These are phyloP conservation scores for Hippocampus mohnikei DNA, from an alignment of 2,113 vertebrate species.

Conservation along the genomic window DNA sequence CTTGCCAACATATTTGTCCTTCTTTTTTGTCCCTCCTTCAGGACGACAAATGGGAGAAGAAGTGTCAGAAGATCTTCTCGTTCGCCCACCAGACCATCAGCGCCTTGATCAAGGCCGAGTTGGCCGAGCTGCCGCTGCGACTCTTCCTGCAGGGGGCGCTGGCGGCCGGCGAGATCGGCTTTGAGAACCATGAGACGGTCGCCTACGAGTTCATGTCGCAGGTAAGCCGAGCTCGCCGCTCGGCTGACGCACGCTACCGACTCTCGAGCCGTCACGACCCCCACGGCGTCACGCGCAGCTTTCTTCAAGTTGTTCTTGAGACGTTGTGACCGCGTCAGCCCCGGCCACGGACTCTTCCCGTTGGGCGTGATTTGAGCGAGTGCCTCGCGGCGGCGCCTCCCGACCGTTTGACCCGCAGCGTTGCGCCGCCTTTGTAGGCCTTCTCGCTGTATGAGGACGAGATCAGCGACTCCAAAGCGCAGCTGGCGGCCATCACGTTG, in stretches of 20 bases:
- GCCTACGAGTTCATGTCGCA: conserved; percentile 99
- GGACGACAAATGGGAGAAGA: conserved; percentile 99
- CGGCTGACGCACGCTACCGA: too few species aligned
- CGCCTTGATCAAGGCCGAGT: conserved; percentile 94
- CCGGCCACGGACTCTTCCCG: too few species aligned
- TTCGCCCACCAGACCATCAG: conserved; percentile 98
- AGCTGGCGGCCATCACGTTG: conserved; percentile 96
- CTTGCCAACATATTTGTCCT: not conserved
- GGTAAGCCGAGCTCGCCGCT: conserved; percentile 63
- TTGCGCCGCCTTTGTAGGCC: conserved; percentile 70
- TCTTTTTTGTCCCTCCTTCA: conserved; percentile 32
- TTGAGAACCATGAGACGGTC: conserved; percentile 98
- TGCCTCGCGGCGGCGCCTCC: too few species aligned
- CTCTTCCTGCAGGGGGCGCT: conserved; percentile 96
- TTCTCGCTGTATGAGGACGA: conserved; percentile 98
- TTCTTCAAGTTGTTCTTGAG: too few species aligned
- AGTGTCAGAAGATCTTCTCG: conserved; percentile 98
- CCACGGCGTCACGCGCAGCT: too few species aligned
- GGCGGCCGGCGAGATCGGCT: conserved; percentile 94
- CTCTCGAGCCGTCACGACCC: too few species aligned
- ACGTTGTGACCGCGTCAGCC: too few species aligned
- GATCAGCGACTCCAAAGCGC: conserved; percentile 98
- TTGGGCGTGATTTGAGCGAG: too few species aligned
- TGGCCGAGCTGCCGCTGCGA: conserved; percentile 90
- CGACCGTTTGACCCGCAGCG: too few species aligned